Evolutionary conservation across 2,888 invertebrate species (phyloP), one percentile per base, ranked within the genome.

Genomic region (Tipula confusa): DNA sequence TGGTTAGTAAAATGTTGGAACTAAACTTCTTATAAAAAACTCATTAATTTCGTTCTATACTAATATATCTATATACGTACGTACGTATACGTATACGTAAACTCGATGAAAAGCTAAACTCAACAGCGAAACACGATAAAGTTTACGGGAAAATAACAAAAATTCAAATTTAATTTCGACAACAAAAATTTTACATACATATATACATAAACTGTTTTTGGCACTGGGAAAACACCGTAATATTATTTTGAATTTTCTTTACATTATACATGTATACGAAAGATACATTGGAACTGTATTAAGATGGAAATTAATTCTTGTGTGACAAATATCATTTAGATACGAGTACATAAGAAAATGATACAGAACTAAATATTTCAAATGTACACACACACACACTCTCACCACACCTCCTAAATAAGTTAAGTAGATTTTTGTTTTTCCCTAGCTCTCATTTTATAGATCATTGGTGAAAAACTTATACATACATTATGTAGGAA

Each of bases 141-240:
- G 24, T 64, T 64, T 64, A 1, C 24, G n/a, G n/a, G 24, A 24
- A 64, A 64, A 64, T 43, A 43, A 24, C 24, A 64, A 64, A 64
- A 64, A 64, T 64, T 64, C 64, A 64, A 64, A 64, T 64, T 64
- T 64, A 64, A 64, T 64, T 64, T 64, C 64, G 64, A 64, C 64
- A 64, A 64, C 64, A 64, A 64, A 24, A 64, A 64, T 64, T 64
- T 64, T n/a, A n/a, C n/a, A n/a, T n/a, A n/a, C n/a, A n/a, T 64
- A 24, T 64, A 64, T n/a, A 64, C 24, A 64, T 64, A 64, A 64
- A 64, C 24, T 64, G 64, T 64, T 64, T n/a, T 64, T 64, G 64
- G 24, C 64, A 64, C 64, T 24, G 64, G n/a, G n/a, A 64, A 43
- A 64, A 64, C 24, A 64, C 64, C 64, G 64, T 64, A 64, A 64